Evolutionary conservation across 2,113 vertebrate species (phyloP).

Genomic region (Taxidea taxus): DNA sequence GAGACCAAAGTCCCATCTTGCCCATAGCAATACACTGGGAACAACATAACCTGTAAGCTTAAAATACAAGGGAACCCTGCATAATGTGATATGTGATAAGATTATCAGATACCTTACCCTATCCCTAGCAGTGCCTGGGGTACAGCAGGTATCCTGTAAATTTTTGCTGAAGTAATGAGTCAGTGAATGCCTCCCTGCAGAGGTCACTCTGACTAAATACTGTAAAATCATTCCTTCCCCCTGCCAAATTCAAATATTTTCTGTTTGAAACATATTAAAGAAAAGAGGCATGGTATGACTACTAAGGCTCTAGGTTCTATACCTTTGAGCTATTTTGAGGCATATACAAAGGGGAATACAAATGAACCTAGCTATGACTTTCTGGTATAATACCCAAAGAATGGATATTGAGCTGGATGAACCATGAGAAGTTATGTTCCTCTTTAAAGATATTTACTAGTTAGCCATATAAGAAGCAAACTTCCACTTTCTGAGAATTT

Average conservation of each 20-base stretch:
- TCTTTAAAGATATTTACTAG: not conserved
- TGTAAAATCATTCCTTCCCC: not conserved
- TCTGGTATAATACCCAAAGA: not conserved
- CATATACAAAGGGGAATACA: not conserved
- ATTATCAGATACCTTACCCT: not conserved
- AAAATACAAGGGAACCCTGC: not conserved
- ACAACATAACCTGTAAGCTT: not conserved
- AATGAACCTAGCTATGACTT: not conserved
- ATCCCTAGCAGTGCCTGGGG: not conserved
- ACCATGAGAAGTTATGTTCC: not conserved
- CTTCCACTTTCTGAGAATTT: not conserved
- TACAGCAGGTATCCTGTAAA: not conserved
- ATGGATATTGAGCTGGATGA: not conserved
- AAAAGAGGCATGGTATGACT: not conserved
- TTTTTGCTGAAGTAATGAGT: not conserved
- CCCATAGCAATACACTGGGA: not conserved
- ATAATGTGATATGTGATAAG: not conserved
- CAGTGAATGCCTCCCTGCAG: not conserved
- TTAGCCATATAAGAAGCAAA: not conserved
- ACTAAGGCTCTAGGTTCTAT: not conserved
- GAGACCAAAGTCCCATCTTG: not conserved
- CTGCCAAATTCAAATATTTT: not conserved
- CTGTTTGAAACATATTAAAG: not conserved
- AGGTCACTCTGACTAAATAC: not conserved
- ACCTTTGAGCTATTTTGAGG: not conserved